Evolutionary conservation across 30 jellyfish, hydroid and myxozoan species (phyloP).

Genomic region (Cassiopea andromeda): DNA sequence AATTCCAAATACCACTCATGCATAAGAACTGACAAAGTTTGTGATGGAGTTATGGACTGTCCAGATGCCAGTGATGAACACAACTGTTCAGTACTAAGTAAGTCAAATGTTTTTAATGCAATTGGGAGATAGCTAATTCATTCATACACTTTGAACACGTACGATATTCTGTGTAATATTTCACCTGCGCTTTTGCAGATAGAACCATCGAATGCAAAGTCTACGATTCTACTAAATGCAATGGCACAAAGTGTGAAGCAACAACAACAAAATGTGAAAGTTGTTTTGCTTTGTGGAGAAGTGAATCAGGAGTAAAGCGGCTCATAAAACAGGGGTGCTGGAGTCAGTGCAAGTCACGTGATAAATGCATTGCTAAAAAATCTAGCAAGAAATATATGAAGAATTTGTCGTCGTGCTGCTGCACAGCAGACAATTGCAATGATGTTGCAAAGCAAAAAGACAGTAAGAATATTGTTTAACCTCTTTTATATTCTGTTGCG

Average conservation of each 20-base stretch:
- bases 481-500: not conserved
- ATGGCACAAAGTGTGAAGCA: conserved; percentile 11
- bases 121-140: not conserved
- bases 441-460: conserved; percentile 4
- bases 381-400: not conserved
- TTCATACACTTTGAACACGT: not conserved
- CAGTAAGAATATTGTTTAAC: not conserved
- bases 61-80: conserved; percentile 88
- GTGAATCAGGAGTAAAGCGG: not conserved
- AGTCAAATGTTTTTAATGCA: not conserved
- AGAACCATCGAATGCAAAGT: conserved; percentile 25
- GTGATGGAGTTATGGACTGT: conserved; percentile 89
- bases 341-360: conserved; percentile 32
- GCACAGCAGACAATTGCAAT: conserved; percentile 60
- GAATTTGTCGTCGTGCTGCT: conserved; percentile 39
- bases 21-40: conserved; percentile 59
- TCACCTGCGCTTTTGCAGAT: conserved; percentile 1
- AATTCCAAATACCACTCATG: conserved; percentile 54
- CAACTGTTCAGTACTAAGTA: conserved; percentile 45
- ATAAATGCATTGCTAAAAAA: conserved; percentile 31
- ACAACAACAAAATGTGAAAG: conserved; percentile 18
- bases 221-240: conserved; percentile 8
- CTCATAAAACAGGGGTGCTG: conserved; percentile 59
- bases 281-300: conserved; percentile 50
- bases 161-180: not conserved